Base-by-base conservation (phyloP, 2,797 vertebrate genomes). In the Pyrrhura leucotis region DNA sequence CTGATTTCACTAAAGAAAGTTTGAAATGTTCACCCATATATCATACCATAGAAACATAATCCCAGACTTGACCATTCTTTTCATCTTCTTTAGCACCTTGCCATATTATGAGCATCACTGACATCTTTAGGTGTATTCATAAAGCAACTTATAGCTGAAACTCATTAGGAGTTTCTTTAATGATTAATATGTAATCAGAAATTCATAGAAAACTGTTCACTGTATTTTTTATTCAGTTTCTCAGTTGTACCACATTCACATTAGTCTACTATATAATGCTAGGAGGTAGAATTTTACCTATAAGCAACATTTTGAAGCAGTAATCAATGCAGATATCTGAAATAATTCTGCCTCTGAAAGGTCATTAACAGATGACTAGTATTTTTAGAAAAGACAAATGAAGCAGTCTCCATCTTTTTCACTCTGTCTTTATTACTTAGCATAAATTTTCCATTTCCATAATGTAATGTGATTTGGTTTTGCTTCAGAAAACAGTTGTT, bases 341-440 rank as follows among this genome's bases (percentile, higher is more conserved):
- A 80, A 48, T 72, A 84, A 78, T 75, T 91, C 39, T 63, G 5
- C n/a, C 78, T 93, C 62, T 56, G 62, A 86, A 90, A 80, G 59
- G 53, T 85, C 63, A 69, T 88, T 90, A 89, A 63, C 51, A 76
- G 47, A n/a, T 83, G 82, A 75, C 51, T 73, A 83, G 61, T 56
- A 85, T 39, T 61, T 94, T 89, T 80, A 75, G 75, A 89, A 90
- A 92, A 93, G 65, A 93, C 61, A 94, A 94, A 80, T 88, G 67
- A 93, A 77, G 29, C n/a, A 48, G 15, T 76, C 37, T 91, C 72
- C 51, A 62, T 91, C 44, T 78, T 85, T 92, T 90, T 88, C 26
- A 71, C 47, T 77, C 33, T 79, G 33, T 85, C 69, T 90, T 82
- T 44, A 71, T 29, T 74, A 25, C 25, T 93, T 91, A 81, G 74